phyloP scores from a whole-genome alignment of 2,888 invertebrate species.

The Litoditis marina region DNA sequence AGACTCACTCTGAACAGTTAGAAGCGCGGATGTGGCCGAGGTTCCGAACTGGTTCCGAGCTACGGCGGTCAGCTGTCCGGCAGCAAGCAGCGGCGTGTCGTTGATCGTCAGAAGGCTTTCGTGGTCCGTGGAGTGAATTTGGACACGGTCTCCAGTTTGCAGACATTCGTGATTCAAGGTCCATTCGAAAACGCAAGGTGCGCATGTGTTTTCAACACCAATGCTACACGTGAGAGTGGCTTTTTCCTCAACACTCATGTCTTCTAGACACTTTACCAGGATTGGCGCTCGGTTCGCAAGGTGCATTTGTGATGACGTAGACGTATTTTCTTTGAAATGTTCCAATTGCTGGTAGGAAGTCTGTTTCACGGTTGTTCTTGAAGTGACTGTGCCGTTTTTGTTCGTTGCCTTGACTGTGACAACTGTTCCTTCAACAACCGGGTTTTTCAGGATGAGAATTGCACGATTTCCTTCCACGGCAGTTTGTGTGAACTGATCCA shows the following conservation, averaged over 20 bases:
- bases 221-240: constrained; percentile 27
- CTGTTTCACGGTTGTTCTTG: constrained; percentile 24
- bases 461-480: constrained; percentile 22
- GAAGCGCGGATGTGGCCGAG: constrained; percentile 36
- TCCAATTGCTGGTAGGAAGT: background rate
- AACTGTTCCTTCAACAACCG: constrained; percentile 16
- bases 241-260: constrained; percentile 27
- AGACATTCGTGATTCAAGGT: constrained; percentile 40
- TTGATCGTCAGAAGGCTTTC: constrained; percentile 43
- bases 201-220: constrained; percentile 35
- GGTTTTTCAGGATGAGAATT: constrained; percentile 23
- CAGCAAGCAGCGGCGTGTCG: constrained; percentile 22
- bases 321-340: too few species aligned
- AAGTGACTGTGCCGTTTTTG: too few species aligned
- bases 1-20: constrained; percentile 39
- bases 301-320: background rate
- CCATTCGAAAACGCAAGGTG: constrained; percentile 50
- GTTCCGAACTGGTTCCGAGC: constrained; percentile 47
- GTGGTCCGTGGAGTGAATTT: constrained; percentile 40
- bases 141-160: constrained; percentile 24
- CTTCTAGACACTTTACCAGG: constrained; percentile 28
- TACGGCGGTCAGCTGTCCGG: constrained; percentile 44
- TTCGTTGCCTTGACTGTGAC: constrained; percentile 31
- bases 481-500: constrained; percentile 7
- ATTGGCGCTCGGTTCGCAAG: constrained; percentile 16